Base-by-base conservation (phyloP, 2,113 vertebrate species). In the Ammospiza nelsoni region DNA sequence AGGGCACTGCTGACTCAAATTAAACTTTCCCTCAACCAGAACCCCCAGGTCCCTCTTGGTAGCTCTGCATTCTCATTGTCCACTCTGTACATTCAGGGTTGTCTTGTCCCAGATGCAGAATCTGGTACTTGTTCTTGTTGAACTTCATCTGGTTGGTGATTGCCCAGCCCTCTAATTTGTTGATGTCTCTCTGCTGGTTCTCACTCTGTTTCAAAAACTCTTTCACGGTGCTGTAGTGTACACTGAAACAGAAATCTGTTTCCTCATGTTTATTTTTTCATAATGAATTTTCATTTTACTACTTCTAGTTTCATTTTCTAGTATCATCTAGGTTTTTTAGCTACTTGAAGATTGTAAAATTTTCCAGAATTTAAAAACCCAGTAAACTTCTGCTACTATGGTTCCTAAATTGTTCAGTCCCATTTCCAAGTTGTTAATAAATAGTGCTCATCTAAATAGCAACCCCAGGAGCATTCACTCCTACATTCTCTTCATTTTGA, bases 1-100 rank as follows among this genome's bases (percentile, higher is more conserved):
- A 59, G 52, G 33, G 28, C 37, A 28, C 61, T 59, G 52, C 69
- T 75, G 39, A 9, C 20, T 61, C 28, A 46, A 0, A 10, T 46
- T 61, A 23, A 54, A 1, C 13, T 59, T 39, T 1, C 8, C 12
- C 1, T 1, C 0, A 1, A 8, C 20, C 20, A 68, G 69, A 8
- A 54, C 5, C 9, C 7, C 7, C 9, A 28, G 12, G 5, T 58
- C 18, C 5, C 28, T 75, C 8, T 69, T 39, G 35, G 4, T 24
- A 29, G 15, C 1, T 0, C 12, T 67, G 31, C 68, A 59, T 27
- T 59, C 24, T 22, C n/a, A 3, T 89, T 48, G 11, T 46, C 21
- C 21, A 35, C 6, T 31, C 21, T 54, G 39, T n/a, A 24, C 15
- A 17, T 21, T 9, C 9, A 7, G 15, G 12, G 28, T 46, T 52